Percentiles rank a stretch among this genome's conserved stretches.
These are phyloP conservation scores for Chaetops frenatus DNA, from an alignment of 2,113 vertebrate species.

Conservation along the genomic window DNA sequence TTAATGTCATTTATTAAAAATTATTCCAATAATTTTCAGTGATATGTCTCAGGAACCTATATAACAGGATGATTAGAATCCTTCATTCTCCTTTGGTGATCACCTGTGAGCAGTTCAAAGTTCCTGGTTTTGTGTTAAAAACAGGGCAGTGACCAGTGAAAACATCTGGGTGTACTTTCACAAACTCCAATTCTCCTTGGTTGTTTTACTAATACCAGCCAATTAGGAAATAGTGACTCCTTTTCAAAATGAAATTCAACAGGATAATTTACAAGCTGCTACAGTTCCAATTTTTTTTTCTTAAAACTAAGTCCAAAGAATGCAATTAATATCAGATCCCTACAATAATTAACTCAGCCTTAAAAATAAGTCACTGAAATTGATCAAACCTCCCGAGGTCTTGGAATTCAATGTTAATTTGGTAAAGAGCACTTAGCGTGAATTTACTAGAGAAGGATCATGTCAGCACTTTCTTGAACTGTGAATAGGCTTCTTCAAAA, in stretches of 20 bases:
- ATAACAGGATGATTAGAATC: not conserved
- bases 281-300: not conserved
- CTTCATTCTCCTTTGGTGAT: slow-evolving; percentile 14
- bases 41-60: not conserved
- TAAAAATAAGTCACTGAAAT: slow-evolving; percentile 13
- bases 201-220: slow-evolving; percentile 39
- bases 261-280: not conserved
- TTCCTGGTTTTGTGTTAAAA: not conserved
- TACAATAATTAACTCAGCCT: slow-evolving; percentile 27
- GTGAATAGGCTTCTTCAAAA: not conserved
- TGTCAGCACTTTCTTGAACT: not conserved
- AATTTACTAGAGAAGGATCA: not conserved
- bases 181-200: slow-evolving; percentile 26
- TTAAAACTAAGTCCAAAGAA: not conserved
- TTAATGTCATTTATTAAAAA: not conserved
- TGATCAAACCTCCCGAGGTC: not conserved
- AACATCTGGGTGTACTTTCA: slow-evolving; percentile 24
- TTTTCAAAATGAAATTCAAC: not conserved
- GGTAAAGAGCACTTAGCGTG: not conserved
- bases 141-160: not conserved
- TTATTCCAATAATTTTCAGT: not conserved
- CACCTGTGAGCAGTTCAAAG: slow-evolving; percentile 8
- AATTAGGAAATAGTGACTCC: slow-evolving; percentile 10
- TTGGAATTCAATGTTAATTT: slow-evolving; percentile 8
- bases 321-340: slow-evolving; percentile 23